These are phyloP conservation scores for Enteromius thamalakanensis DNA, from an alignment of 2,797 vertebrate species.

Conservation along the genomic window DNA sequence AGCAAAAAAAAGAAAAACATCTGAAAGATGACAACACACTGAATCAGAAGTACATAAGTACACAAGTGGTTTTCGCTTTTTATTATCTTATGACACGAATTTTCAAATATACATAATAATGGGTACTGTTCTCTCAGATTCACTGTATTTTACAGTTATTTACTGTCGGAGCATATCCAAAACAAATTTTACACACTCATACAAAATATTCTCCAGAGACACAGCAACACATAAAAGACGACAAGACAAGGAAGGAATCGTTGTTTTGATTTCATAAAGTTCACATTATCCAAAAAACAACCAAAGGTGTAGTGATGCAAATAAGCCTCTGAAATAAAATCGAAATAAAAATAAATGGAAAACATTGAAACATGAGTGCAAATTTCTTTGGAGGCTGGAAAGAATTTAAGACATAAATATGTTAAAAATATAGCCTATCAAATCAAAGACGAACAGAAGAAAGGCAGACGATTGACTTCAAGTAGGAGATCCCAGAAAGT, in stretches of 20 bases:
- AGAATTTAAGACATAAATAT: slow-evolving; percentile 88
- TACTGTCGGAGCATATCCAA: slow-evolving; percentile 80
- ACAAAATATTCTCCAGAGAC: slow-evolving; percentile 77
- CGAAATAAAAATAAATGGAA: slow-evolving; percentile 71
- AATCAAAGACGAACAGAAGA: slow-evolving; percentile 73
- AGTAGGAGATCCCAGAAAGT: slow-evolving; percentile 86
- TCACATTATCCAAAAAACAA: slow-evolving; percentile 77
- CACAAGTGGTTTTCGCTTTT: slow-evolving; percentile 89
- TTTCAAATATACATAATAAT: slow-evolving; percentile 95
- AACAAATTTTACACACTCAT: slow-evolving; percentile 77
- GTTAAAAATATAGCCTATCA: slow-evolving; percentile 81
- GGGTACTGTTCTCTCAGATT: slow-evolving; percentile 85
- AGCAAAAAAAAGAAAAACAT: neutral
- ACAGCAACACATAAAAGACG: slow-evolving; percentile 86
- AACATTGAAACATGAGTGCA: slow-evolving; percentile 84
- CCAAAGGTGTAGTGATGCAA: slow-evolving; percentile 71
- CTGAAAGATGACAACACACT: slow-evolving; percentile 9
- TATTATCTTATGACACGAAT: slow-evolving; percentile 96
- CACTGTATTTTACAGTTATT: slow-evolving; percentile 94
- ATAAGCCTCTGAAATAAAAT: slow-evolving; percentile 67
- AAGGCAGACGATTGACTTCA: slow-evolving; percentile 92
- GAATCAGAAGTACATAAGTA: slow-evolving; percentile 83
- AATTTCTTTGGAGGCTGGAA: slow-evolving; percentile 98
- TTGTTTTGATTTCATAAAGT: slow-evolving; percentile 81
- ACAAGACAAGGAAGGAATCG: slow-evolving; percentile 78